Conservation (phyloP, 2,888 invertebrate genomes). For the Cacoxenus indagator region DNA sequence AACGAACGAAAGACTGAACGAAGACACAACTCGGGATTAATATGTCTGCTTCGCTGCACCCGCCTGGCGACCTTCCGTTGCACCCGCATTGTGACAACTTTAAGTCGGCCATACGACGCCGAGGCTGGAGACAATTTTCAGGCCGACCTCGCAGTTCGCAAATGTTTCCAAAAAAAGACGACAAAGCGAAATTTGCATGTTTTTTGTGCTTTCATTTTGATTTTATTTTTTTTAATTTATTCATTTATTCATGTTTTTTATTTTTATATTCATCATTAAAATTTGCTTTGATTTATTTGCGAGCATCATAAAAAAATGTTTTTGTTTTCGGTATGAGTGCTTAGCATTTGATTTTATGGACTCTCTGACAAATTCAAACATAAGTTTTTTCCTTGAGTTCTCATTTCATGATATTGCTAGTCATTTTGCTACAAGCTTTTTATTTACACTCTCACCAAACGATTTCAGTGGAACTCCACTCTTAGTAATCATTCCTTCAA, state of each 20-base stretch:
- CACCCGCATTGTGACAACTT: conserved; percentile 52
- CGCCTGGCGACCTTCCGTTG: conserved; percentile 22
- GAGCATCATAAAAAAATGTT: background rate
- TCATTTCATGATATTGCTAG: too few species aligned
- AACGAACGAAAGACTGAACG: conserved; percentile 25
- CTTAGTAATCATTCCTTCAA: background rate
- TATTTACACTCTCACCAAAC: background rate
- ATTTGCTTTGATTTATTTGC: conserved; percentile 5
- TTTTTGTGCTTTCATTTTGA: background rate
- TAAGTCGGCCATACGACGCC: conserved; percentile 57
- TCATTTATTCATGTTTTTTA: too few species aligned
- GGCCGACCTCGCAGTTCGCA: conserved; percentile 14
- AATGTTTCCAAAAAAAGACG: too few species aligned
- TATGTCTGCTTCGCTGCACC: conserved; percentile 24
- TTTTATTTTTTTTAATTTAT: background rate
- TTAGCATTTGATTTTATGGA: background rate
- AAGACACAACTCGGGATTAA: conserved; percentile 42
- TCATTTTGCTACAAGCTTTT: too few species aligned
- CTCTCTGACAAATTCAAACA: background rate
- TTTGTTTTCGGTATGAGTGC: too few species aligned
- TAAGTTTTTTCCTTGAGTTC: background rate
- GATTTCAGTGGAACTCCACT: background rate
- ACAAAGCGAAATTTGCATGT: background rate
- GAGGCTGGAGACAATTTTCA: conserved; percentile 48
- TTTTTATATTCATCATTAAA: background rate